Base-by-base conservation (phyloP, 2,888 invertebrate genomes). In the Acanthococcus lagerstroemiae region DNA sequence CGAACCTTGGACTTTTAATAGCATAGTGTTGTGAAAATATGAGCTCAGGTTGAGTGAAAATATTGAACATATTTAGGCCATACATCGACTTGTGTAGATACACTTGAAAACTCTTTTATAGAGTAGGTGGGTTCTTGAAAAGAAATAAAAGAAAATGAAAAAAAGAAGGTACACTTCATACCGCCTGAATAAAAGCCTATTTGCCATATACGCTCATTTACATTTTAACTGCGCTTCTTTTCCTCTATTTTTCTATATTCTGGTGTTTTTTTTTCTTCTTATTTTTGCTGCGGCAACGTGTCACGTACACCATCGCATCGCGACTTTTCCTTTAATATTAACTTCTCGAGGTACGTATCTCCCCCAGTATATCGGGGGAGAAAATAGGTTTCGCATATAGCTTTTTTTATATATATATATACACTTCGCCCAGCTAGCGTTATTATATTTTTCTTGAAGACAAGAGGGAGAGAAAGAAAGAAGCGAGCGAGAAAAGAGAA, bases 271-370 rank as follows among this genome's bases (percentile, higher is more conserved):
- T 58, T 25, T 52, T 63, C 63, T 30, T 54, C 63, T 52, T 63
- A 63, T 54, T 63, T 63, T 54, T 19, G 22, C 52, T 63, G 50
- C 19, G 19, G 54, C 37, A 54, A 63, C 63, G 63, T 63, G 63
- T 63, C 63, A 63, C 63, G 63, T 63, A 52, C 54, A 52, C 63
- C 52, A 63, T 63, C 60, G 48, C 60, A 63, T 58, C 46, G 46
- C 58, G 58, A 58, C 48, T 58, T 58, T 46, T 58, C 58, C 45
- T 58, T 58, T 46, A 58, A 58, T 58, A 58, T 58, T 46, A 37
- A 58, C 58, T 46, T 46, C 19, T 19, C n/a, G 12, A 3, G n/a
- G 37, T 15, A 37, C 12, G 12, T n/a, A 37, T 37, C 37, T 15
- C 37, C 37, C 37, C 37, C 58, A 45, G 58, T 58, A 58, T 45